phyloP scores from a whole-genome alignment of 2,888 invertebrate genomes.

The Camptogramma bilineatum region DNA sequence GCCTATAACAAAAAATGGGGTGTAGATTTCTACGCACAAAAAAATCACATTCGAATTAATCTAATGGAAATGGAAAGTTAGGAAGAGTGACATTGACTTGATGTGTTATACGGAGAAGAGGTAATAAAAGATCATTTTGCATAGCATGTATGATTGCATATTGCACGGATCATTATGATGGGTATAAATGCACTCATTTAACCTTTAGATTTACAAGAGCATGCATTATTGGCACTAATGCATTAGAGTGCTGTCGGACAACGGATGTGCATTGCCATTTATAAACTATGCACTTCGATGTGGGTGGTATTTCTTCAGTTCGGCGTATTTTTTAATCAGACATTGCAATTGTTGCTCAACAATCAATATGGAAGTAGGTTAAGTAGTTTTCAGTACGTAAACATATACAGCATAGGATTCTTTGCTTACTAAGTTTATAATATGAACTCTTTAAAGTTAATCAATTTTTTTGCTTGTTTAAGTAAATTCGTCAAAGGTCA shows the following conservation, averaged over 20 bases:
- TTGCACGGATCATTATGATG: conserved; percentile 29
- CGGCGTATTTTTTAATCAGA: conserved; percentile 15
- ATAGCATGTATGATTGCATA: conserved; percentile 19
- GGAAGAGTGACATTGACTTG: not conserved
- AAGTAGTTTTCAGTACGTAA: not conserved
- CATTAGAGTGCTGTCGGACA: conserved; percentile 68
- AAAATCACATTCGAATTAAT: not conserved
- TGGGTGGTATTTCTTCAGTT: conserved; percentile 65
- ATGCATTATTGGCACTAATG: conserved; percentile 62
- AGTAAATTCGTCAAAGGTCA: too few relatives aligned
- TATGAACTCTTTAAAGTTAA: not conserved
- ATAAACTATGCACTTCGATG: conserved; percentile 66
- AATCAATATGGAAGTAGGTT: conserved; percentile 1
- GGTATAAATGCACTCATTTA: conserved; percentile 36
- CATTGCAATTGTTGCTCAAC: conserved; percentile 3
- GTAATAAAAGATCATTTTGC: conserved; percentile 1
- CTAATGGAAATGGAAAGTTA: not conserved
- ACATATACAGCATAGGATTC: not conserved
- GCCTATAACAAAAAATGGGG: not conserved
- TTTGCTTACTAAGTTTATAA: not conserved
- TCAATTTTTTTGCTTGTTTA: too few relatives aligned
- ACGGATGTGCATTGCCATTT: conserved; percentile 74
- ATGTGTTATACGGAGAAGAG: not conserved
- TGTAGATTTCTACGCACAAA: not conserved
- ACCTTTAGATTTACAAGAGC: conserved; percentile 51